Evolutionary conservation across 2,113 vertebrate genomes (phyloP).

Genomic region (Malurus cyaneus): DNA sequence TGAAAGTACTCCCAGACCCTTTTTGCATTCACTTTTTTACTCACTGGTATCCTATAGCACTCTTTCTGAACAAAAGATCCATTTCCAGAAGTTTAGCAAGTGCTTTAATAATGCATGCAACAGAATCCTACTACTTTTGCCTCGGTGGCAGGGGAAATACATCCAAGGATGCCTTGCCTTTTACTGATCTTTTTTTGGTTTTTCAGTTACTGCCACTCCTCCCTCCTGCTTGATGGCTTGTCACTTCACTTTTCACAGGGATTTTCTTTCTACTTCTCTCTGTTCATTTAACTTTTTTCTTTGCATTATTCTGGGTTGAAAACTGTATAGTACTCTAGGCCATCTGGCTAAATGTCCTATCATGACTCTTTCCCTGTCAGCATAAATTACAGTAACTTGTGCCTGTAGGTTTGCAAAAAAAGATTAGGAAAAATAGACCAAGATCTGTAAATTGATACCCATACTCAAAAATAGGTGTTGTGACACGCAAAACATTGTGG

Average conservation of each 20-base stretch:
- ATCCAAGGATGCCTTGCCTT: conserved; percentile 34
- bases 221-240: conserved; percentile 8
- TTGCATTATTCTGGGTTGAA: background rate
- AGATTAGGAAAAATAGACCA: background rate
- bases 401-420: background rate
- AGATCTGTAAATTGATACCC: background rate
- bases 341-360: background rate
- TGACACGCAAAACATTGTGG: background rate
- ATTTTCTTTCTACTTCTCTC: conserved; percentile 8
- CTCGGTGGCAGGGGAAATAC: conserved; percentile 12
- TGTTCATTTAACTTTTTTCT: background rate
- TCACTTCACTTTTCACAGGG: conserved; percentile 2
- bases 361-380: background rate
- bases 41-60: conserved; percentile 48
- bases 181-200: background rate
- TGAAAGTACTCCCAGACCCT: conserved; percentile 44
- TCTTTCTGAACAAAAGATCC: conserved; percentile 46
- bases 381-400: background rate
- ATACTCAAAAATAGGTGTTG: background rate
- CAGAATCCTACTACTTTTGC: conserved; percentile 37
- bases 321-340: background rate
- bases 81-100: conserved; percentile 57
- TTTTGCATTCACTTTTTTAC: conserved; percentile 22
- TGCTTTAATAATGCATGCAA: conserved; percentile 55
- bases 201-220: conserved; percentile 27